Percentiles rank a stretch among this genome's conserved stretches.
Conservation (phyloP, 2,888 invertebrate species). For the Metopia argyrocephala region DNA sequence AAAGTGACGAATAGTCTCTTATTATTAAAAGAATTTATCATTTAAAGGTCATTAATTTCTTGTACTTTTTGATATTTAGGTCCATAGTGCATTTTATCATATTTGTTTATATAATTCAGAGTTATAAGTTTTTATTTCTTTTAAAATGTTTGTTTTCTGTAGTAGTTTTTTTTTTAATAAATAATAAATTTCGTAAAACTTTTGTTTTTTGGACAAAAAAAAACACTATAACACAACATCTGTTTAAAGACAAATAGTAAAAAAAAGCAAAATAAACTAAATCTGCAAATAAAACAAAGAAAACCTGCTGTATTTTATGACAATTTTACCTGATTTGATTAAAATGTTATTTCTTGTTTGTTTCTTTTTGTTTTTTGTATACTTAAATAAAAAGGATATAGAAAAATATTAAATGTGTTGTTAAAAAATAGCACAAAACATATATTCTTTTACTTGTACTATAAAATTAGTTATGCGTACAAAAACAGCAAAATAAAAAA, state of each 20-base stretch:
- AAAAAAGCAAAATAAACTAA: constrained; percentile 36
- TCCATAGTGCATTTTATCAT: constrained; percentile 28
- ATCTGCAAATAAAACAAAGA: constrained; percentile 40
- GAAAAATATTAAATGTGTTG: no score
- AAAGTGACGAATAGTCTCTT: no score
- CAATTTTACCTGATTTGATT: constrained; percentile 78
- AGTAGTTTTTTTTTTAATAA: constrained; percentile 15
- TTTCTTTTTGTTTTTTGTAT: no score
- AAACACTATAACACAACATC: constrained; percentile 41
- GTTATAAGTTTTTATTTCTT: constrained; percentile 53
- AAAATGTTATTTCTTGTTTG: constrained; percentile 67
- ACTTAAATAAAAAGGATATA: no score
- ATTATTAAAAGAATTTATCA: neutral
- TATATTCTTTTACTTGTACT: neutral
- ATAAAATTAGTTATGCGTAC: neutral
- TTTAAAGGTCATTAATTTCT: no score
- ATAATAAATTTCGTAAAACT: constrained; percentile 61
- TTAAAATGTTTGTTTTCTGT: constrained; percentile 49
- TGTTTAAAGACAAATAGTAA: no score
- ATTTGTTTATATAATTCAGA: constrained; percentile 35
- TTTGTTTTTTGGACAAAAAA: constrained; percentile 36
- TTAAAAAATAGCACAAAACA: constrained; percentile 12
- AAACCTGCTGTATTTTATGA: constrained; percentile 73
- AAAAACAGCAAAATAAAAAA: constrained; percentile 31
- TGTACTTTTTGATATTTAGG: neutral